Percentiles rank a stretch among this genome's conserved stretches.
Evolutionary conservation across 2,888 invertebrate genomes (phyloP).

Genomic region (Parnassius glacialis): DNA sequence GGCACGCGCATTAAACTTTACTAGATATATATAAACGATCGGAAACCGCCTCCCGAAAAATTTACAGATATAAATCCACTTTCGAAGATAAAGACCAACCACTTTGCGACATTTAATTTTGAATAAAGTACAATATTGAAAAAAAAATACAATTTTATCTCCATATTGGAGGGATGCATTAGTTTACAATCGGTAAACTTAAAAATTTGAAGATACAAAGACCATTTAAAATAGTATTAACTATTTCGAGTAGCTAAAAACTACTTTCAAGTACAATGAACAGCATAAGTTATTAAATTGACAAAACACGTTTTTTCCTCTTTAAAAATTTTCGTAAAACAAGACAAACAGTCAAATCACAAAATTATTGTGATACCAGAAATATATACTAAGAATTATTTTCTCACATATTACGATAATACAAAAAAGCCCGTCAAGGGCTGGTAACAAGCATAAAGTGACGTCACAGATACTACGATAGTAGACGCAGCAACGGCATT

Average conservation of each 20-base stretch:
- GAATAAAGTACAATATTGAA: no score
- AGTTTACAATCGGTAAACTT: no score
- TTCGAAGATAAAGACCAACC: neutral
- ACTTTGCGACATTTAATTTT: constrained; percentile 5
- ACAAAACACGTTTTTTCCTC: neutral
- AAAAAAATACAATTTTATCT: neutral
- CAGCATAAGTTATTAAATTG: neutral
- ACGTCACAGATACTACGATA: no score
- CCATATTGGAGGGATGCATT: no score
- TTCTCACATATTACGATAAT: no score
- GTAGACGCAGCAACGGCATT: no score
- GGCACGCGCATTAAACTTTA: constrained; percentile 31
- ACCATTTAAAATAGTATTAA: neutral
- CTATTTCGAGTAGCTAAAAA: neutral
- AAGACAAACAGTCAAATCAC: neutral
- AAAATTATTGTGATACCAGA: no score
- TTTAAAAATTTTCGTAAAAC: neutral
- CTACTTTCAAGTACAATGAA: neutral
- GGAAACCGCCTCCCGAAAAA: constrained; percentile 10
- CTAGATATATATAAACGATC: constrained; percentile 13
- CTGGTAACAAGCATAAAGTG: no score
- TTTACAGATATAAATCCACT: constrained; percentile 1
- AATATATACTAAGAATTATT: no score
- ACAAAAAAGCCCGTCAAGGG: no score
- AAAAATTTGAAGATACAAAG: no score